Conservation (phyloP, 2,113 vertebrate genomes). For the Todiramphus saurophagus region DNA sequence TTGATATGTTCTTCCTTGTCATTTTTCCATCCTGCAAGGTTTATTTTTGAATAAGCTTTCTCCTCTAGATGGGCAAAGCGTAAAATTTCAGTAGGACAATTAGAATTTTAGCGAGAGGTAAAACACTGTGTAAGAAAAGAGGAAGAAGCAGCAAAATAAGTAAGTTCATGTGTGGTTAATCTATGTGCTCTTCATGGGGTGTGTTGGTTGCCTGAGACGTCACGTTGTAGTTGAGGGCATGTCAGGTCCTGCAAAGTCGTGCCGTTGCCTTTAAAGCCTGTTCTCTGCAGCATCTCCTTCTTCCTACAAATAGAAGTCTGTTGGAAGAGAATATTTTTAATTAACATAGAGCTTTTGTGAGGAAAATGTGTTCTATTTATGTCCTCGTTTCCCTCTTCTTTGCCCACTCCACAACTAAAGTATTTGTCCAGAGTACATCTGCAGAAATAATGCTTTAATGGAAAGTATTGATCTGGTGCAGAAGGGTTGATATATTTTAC, state of each 20-base stretch:
- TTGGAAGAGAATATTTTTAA: neutral
- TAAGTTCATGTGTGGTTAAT: neutral
- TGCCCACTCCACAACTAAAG: neutral
- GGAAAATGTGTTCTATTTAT: neutral
- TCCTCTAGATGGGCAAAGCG: neutral
- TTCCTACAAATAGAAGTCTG: neutral
- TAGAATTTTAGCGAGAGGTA: neutral
- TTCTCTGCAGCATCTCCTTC: neutral
- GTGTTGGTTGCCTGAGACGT: neutral
- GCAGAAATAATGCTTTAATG: constrained; percentile 1
- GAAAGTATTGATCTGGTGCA: neutral
- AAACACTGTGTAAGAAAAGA: neutral
- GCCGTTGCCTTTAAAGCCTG: neutral
- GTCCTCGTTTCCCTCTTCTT: neutral
- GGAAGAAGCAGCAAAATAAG: neutral
- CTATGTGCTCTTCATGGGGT: neutral
- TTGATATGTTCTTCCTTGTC: constrained; percentile 10
- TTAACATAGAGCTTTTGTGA: neutral
- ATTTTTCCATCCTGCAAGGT: neutral
- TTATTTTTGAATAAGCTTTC: constrained; percentile 11
- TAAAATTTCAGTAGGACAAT: neutral
- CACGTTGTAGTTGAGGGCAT: neutral
- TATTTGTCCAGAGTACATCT: neutral
- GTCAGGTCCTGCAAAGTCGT: neutral
- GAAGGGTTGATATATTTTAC: neutral